Evolutionary conservation across 2,888 invertebrate genomes (phyloP).

Genomic region (Frankliniella fusca): DNA sequence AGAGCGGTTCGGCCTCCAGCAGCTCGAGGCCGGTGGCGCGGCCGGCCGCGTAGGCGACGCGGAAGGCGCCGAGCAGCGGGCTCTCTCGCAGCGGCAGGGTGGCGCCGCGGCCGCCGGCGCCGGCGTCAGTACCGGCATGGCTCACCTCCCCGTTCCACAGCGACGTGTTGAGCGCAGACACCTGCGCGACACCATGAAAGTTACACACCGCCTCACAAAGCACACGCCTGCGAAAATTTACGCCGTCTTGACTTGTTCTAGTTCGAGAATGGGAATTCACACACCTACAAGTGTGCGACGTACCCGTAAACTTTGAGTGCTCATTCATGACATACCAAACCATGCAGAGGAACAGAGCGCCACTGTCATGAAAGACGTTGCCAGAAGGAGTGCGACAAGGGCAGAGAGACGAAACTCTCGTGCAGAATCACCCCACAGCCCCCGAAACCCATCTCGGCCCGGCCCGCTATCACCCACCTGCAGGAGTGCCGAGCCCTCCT

Average conservation of each 20-base stretch:
- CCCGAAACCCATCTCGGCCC: no score
- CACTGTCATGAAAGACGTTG: no score
- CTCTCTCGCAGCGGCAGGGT: neutral
- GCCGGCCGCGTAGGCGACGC: slow-evolving; percentile 32
- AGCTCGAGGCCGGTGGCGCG: slow-evolving; percentile 27
- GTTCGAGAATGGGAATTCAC: no score
- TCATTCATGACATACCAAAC: no score
- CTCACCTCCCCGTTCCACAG: slow-evolving; percentile 32
- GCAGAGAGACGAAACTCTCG: no score
- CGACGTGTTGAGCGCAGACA: slow-evolving; percentile 30
- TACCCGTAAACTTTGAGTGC: no score
- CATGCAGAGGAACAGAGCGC: no score
- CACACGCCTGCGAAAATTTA: no score
- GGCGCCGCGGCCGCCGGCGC: neutral
- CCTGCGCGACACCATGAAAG: slow-evolving; percentile 27
- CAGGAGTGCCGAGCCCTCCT: slow-evolving; percentile 15
- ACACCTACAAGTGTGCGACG: neutral
- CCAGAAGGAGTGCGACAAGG: no score
- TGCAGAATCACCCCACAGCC: no score
- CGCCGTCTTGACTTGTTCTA: no score
- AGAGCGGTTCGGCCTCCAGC: slow-evolving; percentile 53
- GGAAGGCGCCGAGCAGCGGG: slow-evolving; percentile 33
- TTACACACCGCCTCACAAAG: neutral
- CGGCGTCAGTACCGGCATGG: neutral
- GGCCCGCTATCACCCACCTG: slow-evolving; percentile 27